phyloP scores from a whole-genome alignment of 2,888 invertebrate species.

The Serrognathus titanus region DNA sequence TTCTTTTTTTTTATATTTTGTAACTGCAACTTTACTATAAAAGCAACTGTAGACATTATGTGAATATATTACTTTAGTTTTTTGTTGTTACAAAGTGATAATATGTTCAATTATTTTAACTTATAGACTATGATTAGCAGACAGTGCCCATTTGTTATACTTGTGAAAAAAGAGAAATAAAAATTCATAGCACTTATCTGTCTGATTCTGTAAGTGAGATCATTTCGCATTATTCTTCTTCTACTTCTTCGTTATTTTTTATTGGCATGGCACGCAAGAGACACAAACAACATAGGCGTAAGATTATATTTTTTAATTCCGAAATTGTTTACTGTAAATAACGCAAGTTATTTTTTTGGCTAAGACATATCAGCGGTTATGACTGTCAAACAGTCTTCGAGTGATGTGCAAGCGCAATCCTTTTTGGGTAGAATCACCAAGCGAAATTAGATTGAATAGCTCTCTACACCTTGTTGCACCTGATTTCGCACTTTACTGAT shows the following conservation, averaged over 20 bases:
- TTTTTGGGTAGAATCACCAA: conserved; percentile 6
- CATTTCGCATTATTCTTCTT: conserved; percentile 14
- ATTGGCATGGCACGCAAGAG: not conserved
- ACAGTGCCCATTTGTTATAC: conserved; percentile 34
- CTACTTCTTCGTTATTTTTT: not conserved
- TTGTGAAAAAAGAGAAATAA: conserved; percentile 29
- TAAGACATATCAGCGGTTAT: conserved; percentile 34
- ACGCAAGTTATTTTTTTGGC: conserved; percentile 17
- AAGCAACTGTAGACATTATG: conserved; percentile 30
- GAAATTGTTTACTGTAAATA: not conserved
- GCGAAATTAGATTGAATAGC: conserved; percentile 27
- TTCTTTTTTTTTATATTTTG: too few relatives aligned
- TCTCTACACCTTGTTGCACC: conserved; percentile 37
- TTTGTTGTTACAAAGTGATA: conserved; percentile 47
- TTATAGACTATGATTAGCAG: conserved; percentile 31
- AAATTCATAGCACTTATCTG: conserved; percentile 27
- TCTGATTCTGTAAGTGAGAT: conserved; percentile 44
- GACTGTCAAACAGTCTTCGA: conserved; percentile 33
- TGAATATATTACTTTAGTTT: conserved; percentile 46
- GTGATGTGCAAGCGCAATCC: conserved; percentile 17
- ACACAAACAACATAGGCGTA: not conserved
- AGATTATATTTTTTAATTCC: not conserved
- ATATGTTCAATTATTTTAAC: conserved; percentile 43
- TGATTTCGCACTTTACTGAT: conserved; percentile 16
- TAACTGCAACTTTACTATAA: conserved; percentile 4